Percentiles rank a stretch among this genome's conserved stretches.
phyloP scores from a whole-genome alignment of 1,140 invertebrate genomes.

The Ylistrum balloti region DNA sequence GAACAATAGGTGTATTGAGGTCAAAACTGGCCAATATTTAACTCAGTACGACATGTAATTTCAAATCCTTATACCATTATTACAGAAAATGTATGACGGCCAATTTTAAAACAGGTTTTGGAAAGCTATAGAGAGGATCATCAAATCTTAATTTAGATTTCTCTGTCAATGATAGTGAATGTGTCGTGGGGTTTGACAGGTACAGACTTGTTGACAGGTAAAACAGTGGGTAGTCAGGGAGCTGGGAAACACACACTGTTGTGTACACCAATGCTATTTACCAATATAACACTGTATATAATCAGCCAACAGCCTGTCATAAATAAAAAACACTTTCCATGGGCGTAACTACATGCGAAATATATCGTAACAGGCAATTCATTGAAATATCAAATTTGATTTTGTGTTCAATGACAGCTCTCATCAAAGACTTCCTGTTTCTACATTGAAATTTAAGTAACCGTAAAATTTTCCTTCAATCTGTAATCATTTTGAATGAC shows the following conservation, averaged over 20 bases:
- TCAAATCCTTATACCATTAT: not conserved
- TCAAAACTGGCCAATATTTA: not conserved
- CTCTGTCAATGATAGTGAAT: not conserved
- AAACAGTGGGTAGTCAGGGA: constrained; percentile 13
- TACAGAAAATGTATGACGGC: not conserved
- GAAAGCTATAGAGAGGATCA: not conserved
- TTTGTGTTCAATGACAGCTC: not conserved
- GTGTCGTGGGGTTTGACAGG: not conserved
- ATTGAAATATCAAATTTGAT: not conserved
- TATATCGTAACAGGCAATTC: not conserved
- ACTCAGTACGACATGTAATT: not conserved
- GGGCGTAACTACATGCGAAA: not conserved
- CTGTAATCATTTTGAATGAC: no score
- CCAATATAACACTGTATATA: not conserved
- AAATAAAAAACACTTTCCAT: not conserved
- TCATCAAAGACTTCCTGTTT: not conserved
- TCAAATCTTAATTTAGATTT: not conserved
- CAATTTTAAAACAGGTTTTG: not conserved
- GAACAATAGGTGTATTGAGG: not conserved
- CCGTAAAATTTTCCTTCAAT: no score
- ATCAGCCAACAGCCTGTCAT: not conserved
- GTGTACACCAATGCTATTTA: not conserved
- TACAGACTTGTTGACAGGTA: not conserved
- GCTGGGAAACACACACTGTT: not conserved
- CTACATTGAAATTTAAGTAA: not conserved